Evolutionary conservation across 2,113 vertebrate species (phyloP), one percentile per base, ranked within the genome.

Genomic region (Cavia porcellus): DNA sequence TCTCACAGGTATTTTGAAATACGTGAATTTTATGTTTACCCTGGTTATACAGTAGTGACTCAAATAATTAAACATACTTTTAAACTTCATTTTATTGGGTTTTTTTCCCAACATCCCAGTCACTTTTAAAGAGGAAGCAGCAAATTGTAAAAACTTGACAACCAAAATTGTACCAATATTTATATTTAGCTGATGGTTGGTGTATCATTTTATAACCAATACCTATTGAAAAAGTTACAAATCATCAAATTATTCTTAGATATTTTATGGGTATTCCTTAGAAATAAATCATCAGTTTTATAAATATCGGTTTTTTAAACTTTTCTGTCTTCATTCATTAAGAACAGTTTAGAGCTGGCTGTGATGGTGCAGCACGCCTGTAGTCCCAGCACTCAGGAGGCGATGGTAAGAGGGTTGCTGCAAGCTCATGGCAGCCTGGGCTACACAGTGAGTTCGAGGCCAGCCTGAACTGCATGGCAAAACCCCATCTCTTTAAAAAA

Each of bases 1-100:
- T 93, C 92, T 95, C 38, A 85, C 7, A 59, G 47, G 24, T 93
- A 64, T 38, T 96, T 88, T 85, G 66, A 82, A 57, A 72, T 66
- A 70, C 3, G 5, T 87, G 5, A 93, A 50, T 94, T 86, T 70
- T 95, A 7, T 62, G 13, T 95, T 94, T 92, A 30, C 57, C 45
- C 13, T 45, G 24, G 24, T 81, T 79, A 32, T 42, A 91, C 64
- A 86, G 1, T 20, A 79, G 32, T 70, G 32, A 88, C 52, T 32
- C 68, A 96, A 59, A 79, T 95, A 87, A 83, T 59, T 88, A 35
- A 89, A 61, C 52, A 80, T 79, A 94, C 75, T 89, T 96, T 93
- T 93, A 79, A 70, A 38, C 66, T 93, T 96, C 88, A 68, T 91
- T 64, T 95, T 35, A 3, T 10, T 17, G 42, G 25, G 5, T 55